Base-by-base conservation (phyloP, 2,113 vertebrate genomes). In the Microtus pennsylvanicus region DNA sequence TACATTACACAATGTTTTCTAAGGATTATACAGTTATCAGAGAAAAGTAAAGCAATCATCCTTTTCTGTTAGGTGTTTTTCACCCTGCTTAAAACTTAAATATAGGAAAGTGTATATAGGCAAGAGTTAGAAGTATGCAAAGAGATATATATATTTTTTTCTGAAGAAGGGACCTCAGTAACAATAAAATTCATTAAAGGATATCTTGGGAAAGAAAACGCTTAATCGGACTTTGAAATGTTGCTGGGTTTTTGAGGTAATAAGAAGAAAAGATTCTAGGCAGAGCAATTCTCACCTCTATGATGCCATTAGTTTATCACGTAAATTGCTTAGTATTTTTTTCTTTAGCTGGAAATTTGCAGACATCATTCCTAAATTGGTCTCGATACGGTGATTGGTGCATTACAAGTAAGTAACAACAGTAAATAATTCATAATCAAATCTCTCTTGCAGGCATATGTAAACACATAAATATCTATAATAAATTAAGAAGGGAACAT, bases 381-480 rank as follows among this genome's bases (percentile, higher is more conserved):
- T 93, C 96, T 95, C 10, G 2, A 89, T 94, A 91, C 92, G 65
- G 97, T 97, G 98, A 97, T 97, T 97, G 98, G 97, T 96, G 89
- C 95, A 91, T 97, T 97, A 96, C 82, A 96, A 96, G 87, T 94
- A 96, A 96, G 96, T 97, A 96, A 97, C 97, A 98, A 98, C 97
- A 98, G 97, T 97, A 97, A 98, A 97, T 98, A 98, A 97, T 98
- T 96, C 98, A 97, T 97, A 97, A 97, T 98, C 97, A 97, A 93
- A 97, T 98, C 97, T 97, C 94, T 89, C 94, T 97, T 97, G 94
- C 97, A 97, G 96, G 92, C 93, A 78, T 90, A 96, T 96, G 97
- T 97, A 97, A 97, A 98, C 97, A 97, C 89, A 97, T 97, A 98
- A 98, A 97, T 98, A 97, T 94, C 91, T 97, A 70, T 97, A 97